Base-by-base conservation (phyloP, 1,140 invertebrate genomes). In the Fragariocoptes setiger region DNA sequence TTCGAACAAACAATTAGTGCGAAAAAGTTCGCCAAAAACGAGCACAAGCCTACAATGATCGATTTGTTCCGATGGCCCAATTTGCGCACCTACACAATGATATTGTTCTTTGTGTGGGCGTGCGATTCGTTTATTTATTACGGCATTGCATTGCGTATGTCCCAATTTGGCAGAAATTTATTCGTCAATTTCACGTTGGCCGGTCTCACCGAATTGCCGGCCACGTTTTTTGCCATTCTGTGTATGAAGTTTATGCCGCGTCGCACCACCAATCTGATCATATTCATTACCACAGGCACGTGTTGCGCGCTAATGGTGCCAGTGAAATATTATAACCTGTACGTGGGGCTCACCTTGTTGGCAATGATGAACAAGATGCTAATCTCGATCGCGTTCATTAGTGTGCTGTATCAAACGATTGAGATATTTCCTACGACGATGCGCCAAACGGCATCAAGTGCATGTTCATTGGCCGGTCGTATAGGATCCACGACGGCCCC, bases 321-420 rank as follows among this genome's bases (percentile, higher is more conserved):
- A 31, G 8, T 31, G 25, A 31, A 31, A n/a, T 31, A 31, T 31
- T 31, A 31, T n/a, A n/a, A 31, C n/a, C n/a, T 21, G 13, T 19
- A 19, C n/a, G 69, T 64, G 62, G 46, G 74, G n/a, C 53, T 65
- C 0, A 63, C 74, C 3, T 59, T 63, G 4, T 62, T 71, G 35
- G 71, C 73, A 4, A 77, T 80, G 72, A 53, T 73, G 36, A 75
- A 72, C 5, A 80, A 80, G 59, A 60, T 80, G 47, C 70, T 71
- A 14, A 76, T 78, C 40, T 76, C 75, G 0, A 66, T 72, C 0
- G 72, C 73, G 4, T 80, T 75, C 51, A 72, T 69, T 20, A 67
- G 74, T 1, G 66, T 78, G 21, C 79, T 77, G 50, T 63, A 79
- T 36, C 76, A 72, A 51, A 71, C 76, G 8, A 68, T 70, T 4